phyloP scores from a whole-genome alignment of 2,888 invertebrate species.

The Notocelia uddmanniana region DNA sequence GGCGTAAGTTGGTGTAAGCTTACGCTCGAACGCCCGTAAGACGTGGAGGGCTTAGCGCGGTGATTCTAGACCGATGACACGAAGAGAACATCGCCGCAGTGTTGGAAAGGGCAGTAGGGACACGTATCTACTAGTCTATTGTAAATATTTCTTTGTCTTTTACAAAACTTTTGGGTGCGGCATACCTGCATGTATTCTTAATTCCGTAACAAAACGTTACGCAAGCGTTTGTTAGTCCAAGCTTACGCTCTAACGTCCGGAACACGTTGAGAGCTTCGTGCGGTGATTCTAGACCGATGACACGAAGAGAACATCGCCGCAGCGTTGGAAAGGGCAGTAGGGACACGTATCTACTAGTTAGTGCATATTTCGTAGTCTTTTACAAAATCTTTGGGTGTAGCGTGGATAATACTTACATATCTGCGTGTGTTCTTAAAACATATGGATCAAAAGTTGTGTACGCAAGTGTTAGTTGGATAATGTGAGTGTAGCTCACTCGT shows the following conservation, averaged over 20 bases:
- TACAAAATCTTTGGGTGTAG: no score
- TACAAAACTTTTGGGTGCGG: no score
- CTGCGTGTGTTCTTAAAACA: no score
- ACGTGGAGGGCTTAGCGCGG: constrained; percentile 34
- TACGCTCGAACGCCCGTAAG: constrained; percentile 11
- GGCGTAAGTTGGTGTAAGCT: constrained; percentile 15
- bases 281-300: constrained; percentile 16
- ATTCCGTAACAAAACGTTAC: constrained; percentile 8
- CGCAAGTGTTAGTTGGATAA: no score
- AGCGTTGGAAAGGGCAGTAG: not conserved
- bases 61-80: constrained; percentile 26
- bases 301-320: constrained; percentile 1
- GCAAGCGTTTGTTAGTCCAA: constrained; percentile 12
- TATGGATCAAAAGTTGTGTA: no score
- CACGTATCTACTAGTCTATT: not conserved
- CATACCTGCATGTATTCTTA: not conserved
- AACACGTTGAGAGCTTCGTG: constrained; percentile 33
- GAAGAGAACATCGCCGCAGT: constrained; percentile 11
- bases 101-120: not conserved
- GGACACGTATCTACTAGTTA: no score
- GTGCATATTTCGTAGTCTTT: no score
- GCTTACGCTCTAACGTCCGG: constrained; percentile 3
- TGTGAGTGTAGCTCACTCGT: no score
- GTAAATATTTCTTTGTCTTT: not conserved
- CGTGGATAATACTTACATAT: no score